Percentiles rank a stretch among this genome's conserved stretches.
These are phyloP conservation scores for Athene noctua DNA, from an alignment of 2,113 vertebrate species.

Conservation along the genomic window DNA sequence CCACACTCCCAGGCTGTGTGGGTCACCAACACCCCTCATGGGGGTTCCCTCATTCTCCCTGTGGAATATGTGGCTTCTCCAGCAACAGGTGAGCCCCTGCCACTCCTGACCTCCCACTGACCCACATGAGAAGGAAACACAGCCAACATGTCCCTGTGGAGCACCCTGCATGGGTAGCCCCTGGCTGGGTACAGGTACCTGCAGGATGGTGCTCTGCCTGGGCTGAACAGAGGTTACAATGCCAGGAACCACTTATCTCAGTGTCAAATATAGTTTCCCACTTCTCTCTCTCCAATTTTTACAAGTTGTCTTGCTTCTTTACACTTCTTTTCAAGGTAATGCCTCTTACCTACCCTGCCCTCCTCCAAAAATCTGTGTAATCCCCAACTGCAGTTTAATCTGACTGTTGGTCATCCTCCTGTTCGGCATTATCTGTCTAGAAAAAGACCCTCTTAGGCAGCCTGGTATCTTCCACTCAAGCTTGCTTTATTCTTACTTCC, in stretches of 20 bases:
- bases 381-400: neutral
- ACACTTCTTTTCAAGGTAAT: neutral
- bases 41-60: neutral
- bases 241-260: neutral
- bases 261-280: neutral
- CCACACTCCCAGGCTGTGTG: accelerated
- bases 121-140: neutral
- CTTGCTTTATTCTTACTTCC: neutral
- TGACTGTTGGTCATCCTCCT: neutral
- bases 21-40: neutral
- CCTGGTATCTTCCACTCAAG: neutral
- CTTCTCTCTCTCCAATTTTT: neutral
- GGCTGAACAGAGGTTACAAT: neutral
- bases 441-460: neutral
- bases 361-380: neutral
- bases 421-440: neutral
- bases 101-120: neutral
- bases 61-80: neutral
- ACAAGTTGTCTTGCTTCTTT: neutral
- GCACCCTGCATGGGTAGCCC: accelerated
- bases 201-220: neutral
- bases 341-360: neutral
- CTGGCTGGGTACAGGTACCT: neutral
- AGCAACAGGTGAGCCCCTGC: neutral
- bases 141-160: accelerated